phyloP scores from a whole-genome alignment of 2,888 invertebrate species.

The Hetaerina titia region DNA sequence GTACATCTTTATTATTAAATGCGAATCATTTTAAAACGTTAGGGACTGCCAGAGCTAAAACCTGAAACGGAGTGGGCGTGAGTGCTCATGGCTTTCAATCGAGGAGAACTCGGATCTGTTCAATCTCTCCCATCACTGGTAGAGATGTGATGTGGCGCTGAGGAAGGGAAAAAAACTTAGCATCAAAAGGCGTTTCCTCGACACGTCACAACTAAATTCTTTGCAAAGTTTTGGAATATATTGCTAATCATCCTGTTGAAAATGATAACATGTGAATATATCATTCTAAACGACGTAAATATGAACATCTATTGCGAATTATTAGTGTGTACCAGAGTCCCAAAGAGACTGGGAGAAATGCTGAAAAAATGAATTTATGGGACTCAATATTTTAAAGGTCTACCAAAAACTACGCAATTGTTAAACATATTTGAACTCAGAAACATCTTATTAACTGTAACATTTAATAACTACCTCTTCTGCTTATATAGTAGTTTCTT shows the following conservation, averaged over 20 bases:
- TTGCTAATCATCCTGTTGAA: constrained; percentile 1
- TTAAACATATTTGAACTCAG: too few relatives aligned
- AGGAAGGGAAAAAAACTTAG: background rate
- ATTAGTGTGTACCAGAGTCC: background rate
- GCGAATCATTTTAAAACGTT: background rate
- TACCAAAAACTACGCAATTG: too few relatives aligned
- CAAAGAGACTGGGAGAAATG: background rate
- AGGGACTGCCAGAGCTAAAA: background rate
- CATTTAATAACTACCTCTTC: too few relatives aligned
- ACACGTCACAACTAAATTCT: constrained; percentile 1
- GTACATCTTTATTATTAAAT: too few relatives aligned
- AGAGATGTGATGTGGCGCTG: background rate
- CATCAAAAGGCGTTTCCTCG: constrained; percentile 20
- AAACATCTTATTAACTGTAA: too few relatives aligned
- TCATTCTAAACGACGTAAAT: background rate
- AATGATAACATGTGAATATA: background rate
- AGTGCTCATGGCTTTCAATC: constrained; percentile 23
- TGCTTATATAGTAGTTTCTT: too few relatives aligned
- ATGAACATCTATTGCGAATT: background rate
- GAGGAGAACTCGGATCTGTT: background rate
- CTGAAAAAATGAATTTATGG: too few relatives aligned
- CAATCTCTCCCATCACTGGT: constrained; percentile 11
- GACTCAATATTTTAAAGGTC: too few relatives aligned
- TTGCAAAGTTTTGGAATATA: constrained; percentile 3
- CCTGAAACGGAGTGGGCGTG: background rate